phyloP scores from a whole-genome alignment of 1,140 invertebrate species.

The Drosophila kepulauana region DNA sequence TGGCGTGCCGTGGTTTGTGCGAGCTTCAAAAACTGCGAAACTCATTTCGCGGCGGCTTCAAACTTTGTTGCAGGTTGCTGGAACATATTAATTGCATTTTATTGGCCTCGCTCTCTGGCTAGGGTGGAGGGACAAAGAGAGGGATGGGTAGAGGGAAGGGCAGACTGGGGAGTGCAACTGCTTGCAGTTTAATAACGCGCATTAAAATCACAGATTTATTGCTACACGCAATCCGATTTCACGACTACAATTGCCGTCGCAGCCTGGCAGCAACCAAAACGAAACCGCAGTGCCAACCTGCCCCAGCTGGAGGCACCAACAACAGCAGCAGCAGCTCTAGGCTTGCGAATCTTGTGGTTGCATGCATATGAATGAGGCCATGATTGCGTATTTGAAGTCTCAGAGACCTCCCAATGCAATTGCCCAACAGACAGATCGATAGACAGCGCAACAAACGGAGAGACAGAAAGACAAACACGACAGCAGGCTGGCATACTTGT shows the following conservation, averaged over 20 bases:
- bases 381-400: conserved; percentile 11
- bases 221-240: conserved; percentile 82
- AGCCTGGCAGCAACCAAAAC: conserved; percentile 24
- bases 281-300: conserved; percentile 7
- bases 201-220: conserved; percentile 81
- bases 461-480: neutral
- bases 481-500: neutral
- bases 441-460: neutral
- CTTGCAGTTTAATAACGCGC: conserved; percentile 81
- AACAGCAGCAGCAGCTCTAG: conserved; percentile 3
- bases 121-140: neutral
- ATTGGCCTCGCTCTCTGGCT: conserved; percentile 59
- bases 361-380: conserved; percentile 28
- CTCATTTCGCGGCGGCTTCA: conserved; percentile 41
- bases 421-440: conserved; percentile 4
- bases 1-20: conserved; percentile 62
- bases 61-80: conserved; percentile 79
- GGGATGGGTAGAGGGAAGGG: neutral
- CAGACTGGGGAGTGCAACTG: conserved; percentile 37
- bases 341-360: conserved; percentile 31
- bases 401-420: conserved; percentile 11
- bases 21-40: conserved; percentile 54
- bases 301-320: neutral
- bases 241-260: conserved; percentile 64
- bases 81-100: conserved; percentile 83